Evolutionary conservation across 2,888 invertebrate genomes (phyloP).

Genomic region (Scaptodrosophila latifasciaeformis): DNA sequence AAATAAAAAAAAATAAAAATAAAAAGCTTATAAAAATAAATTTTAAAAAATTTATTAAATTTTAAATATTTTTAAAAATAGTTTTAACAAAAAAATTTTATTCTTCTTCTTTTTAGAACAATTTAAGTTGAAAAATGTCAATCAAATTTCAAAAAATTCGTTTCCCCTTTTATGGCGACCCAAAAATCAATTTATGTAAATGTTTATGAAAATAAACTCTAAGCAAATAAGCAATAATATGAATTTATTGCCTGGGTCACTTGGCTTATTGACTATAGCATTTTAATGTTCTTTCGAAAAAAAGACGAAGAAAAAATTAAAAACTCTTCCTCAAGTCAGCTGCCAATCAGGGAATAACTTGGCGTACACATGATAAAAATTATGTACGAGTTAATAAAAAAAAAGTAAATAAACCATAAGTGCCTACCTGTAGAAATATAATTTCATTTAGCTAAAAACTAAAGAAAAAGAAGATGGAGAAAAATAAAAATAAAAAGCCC

Average conservation of each 20-base stretch:
- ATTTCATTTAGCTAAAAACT: constrained; percentile 36
- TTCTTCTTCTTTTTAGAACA: too few relatives aligned
- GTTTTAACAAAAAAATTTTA: too few relatives aligned
- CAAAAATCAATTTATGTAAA: constrained; percentile 57
- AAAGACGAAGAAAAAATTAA: constrained; percentile 13
- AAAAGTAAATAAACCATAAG: constrained; percentile 23
- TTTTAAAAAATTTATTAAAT: too few relatives aligned
- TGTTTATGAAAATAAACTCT: constrained; percentile 33
- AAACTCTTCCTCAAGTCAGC: too few relatives aligned
- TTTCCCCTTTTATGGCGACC: too few relatives aligned
- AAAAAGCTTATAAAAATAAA: too few relatives aligned
- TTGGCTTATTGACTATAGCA: constrained; percentile 57
- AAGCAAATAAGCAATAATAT: constrained; percentile 49
- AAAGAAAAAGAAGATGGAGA: too few relatives aligned
- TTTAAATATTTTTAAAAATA: too few relatives aligned
- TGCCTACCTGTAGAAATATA: constrained; percentile 43
- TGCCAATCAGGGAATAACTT: constrained; percentile 2
- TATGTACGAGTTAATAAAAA: constrained; percentile 6
- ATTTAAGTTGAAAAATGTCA: too few relatives aligned
- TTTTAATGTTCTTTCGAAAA: constrained; percentile 51
- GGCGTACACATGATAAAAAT: constrained; percentile 7
- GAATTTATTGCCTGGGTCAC: constrained; percentile 50
- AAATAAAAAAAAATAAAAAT: too few relatives aligned
- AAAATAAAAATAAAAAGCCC: constrained; percentile 43
- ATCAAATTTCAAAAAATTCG: too few relatives aligned